Percentiles rank a stretch among this genome's conserved stretches.
Evolutionary conservation across 2,113 vertebrate genomes (phyloP).

Genomic region (Ageneiosus marmoratus): DNA sequence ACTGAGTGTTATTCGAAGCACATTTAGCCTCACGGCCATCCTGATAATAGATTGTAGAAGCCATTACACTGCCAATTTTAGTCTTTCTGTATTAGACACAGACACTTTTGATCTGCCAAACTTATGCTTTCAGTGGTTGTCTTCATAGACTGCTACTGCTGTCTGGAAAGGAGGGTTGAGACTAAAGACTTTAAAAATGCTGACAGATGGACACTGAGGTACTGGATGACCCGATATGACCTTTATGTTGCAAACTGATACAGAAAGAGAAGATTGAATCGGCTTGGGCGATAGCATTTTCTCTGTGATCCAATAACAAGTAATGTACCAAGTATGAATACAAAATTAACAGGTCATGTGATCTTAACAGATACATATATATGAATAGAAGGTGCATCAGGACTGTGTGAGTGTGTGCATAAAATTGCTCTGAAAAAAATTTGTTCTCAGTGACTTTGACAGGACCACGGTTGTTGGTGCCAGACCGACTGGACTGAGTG

Average conservation of each 20-base stretch:
- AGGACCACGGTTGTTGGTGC: neutral
- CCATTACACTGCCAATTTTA: slow-evolving; percentile 4
- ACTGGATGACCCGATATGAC: neutral
- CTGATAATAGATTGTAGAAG: neutral
- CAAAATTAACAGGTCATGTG: neutral
- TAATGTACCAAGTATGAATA: neutral
- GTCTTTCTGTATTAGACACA: neutral
- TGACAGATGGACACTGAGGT: neutral
- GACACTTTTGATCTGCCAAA: neutral
- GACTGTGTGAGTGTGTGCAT: too few species aligned
- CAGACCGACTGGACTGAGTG: neutral
- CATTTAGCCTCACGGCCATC: neutral
- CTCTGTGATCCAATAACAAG: neutral
- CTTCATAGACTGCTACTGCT: neutral
- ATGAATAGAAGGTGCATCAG: too few species aligned
- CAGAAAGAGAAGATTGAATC: neutral
- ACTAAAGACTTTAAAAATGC: neutral
- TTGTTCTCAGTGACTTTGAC: too few species aligned
- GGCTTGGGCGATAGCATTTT: neutral
- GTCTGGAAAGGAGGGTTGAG: neutral
- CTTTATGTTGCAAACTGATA: neutral
- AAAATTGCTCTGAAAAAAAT: too few species aligned
- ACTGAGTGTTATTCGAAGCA: neutral
- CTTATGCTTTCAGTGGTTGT: neutral
- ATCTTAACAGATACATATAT: neutral